Evolutionary conservation across 2,888 invertebrate species (phyloP).

Genomic region (Lepas anatifera): DNA sequence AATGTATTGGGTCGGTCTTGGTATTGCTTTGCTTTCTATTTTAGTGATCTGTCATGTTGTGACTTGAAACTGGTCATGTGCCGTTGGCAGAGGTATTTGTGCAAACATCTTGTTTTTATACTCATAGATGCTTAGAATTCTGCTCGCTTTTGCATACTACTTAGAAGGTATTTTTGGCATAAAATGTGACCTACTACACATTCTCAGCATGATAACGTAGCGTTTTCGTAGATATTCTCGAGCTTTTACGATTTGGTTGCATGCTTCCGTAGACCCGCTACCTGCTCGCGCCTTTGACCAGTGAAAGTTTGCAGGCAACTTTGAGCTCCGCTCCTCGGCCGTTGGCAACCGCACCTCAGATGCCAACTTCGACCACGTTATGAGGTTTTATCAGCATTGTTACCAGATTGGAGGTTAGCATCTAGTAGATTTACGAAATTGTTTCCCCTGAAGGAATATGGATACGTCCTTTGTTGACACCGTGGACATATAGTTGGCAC

Average conservation of each 20-base stretch:
- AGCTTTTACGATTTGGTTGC: background rate
- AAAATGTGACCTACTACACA: background rate
- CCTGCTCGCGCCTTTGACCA: background rate
- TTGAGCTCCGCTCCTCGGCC: background rate
- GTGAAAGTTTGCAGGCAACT: background rate
- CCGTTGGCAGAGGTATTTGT: no score
- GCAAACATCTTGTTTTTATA: no score
- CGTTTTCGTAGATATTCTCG: background rate
- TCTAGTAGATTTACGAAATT: no score
- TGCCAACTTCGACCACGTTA: background rate
- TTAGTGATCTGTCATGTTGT: no score
- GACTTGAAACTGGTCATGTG: no score
- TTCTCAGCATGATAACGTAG: background rate
- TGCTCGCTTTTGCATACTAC: no score
- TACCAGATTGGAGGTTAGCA: conserved; percentile 7
- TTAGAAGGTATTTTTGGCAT: background rate
- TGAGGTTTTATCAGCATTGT: conserved; percentile 10
- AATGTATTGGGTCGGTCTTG: no score
- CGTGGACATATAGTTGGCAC: no score
- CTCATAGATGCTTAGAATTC: no score
- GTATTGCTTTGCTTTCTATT: no score
- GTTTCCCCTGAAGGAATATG: background rate
- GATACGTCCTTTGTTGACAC: no score
- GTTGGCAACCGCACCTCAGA: background rate
- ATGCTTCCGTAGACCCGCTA: background rate